These are phyloP conservation scores for Matsumurasca onukii DNA, from an alignment of 1,140 invertebrate species.

Conservation along the genomic window DNA sequence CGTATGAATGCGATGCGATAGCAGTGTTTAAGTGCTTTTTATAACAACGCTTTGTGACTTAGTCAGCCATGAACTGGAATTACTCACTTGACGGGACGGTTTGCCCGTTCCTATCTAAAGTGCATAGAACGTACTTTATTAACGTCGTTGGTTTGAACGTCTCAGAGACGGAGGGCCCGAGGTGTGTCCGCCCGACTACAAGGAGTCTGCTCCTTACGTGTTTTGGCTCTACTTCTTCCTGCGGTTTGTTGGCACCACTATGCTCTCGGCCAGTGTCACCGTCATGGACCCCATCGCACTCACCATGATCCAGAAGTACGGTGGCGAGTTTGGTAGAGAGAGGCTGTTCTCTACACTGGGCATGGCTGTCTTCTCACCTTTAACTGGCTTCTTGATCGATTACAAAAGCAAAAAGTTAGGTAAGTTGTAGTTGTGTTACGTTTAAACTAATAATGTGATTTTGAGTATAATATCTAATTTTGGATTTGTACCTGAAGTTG, in stretches of 20 bases:
- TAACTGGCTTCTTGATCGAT: conserved; percentile 76
- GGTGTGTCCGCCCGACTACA: conserved; percentile 71
- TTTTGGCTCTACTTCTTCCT: conserved; percentile 79
- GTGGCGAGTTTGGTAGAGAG: conserved; percentile 77
- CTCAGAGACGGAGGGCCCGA: conserved; percentile 62
- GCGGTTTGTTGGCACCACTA: conserved; percentile 70
- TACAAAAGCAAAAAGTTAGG: conserved; percentile 55
- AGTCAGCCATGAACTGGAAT: no score
- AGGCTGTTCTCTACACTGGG: conserved; percentile 75
- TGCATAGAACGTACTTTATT: no score
- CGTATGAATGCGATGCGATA: no score
- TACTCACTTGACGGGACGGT: no score
- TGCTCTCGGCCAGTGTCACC: conserved; percentile 72
- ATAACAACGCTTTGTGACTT: no score
- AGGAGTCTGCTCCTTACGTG: conserved; percentile 67
- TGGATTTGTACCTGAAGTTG: no score
- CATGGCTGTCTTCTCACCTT: conserved; percentile 77
- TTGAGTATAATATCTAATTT: no score
- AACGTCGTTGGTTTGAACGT: no score
- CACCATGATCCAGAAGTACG: conserved; percentile 73
- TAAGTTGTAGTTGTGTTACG: no score
- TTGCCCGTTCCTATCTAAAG: no score
- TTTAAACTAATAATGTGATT: no score
- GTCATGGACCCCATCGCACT: conserved; percentile 81
- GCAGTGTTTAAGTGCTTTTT: no score